Percentiles rank a stretch among this genome's conserved stretches.
These are phyloP conservation scores for Ligdia adustata DNA, from an alignment of 2,888 invertebrate species.

Conservation along the genomic window DNA sequence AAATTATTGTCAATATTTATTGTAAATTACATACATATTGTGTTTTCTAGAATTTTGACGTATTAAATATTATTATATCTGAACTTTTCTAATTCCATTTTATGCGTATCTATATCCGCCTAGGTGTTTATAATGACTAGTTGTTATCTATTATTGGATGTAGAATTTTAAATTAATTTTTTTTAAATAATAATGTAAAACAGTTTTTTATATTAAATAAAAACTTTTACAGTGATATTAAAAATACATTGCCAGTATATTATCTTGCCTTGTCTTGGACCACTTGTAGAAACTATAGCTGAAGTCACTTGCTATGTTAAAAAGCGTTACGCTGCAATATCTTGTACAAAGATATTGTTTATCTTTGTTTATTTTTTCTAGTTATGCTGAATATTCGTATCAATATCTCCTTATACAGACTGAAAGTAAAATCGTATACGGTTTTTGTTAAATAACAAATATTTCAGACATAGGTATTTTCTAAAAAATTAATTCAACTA, in stretches of 20 bases:
- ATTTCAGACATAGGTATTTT: too few relatives aligned
- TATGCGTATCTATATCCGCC: conserved; percentile 11
- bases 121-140: conserved; percentile 14
- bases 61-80: conserved; percentile 31
- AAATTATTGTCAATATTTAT: conserved; percentile 22
- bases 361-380: too few relatives aligned
- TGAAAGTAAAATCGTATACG: too few relatives aligned
- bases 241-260: conserved; percentile 40
- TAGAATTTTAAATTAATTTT: too few relatives aligned
- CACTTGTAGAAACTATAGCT: conserved; percentile 34
- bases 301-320: conserved; percentile 19
- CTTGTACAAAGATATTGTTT: too few relatives aligned
- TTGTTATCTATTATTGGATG: neutral
- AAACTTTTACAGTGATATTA: neutral
- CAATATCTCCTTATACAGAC: too few relatives aligned
- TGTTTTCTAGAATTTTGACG: conserved; percentile 35
- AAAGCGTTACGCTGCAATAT: too few relatives aligned
- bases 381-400: too few relatives aligned
- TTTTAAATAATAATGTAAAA: too few relatives aligned
- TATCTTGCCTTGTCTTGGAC: conserved; percentile 53
- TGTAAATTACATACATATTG: conserved; percentile 29
- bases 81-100: conserved; percentile 35
- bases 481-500: too few relatives aligned
- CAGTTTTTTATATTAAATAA: neutral
- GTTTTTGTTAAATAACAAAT: too few relatives aligned